Conservation (phyloP, 2,113 vertebrate genomes). For the Pungitius pungitius region DNA sequence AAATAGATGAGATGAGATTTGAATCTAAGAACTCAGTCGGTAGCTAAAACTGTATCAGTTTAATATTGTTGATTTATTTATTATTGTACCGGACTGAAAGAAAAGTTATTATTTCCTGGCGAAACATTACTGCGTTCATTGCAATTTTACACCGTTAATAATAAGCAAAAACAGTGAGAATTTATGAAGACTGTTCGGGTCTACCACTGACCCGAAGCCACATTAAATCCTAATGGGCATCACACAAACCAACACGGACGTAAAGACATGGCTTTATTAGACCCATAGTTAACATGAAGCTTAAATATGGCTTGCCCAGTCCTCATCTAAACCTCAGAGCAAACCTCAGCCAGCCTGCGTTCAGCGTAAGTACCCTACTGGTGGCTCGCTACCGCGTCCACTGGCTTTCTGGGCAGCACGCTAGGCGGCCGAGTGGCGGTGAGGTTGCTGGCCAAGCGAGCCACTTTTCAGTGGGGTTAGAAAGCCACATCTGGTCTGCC, state of each 20-base stretch:
- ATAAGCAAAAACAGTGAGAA: constrained; percentile 34
- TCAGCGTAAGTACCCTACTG: constrained; percentile 41
- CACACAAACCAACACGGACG: constrained; percentile 48
- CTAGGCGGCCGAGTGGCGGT: constrained; percentile 50
- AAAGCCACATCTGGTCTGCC: constrained; percentile 68
- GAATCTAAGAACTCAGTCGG: not conserved
- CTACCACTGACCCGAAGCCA: constrained; percentile 37
- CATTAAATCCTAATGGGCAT: constrained; percentile 50
- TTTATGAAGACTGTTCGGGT: constrained; percentile 13
- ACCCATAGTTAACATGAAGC: constrained; percentile 42
- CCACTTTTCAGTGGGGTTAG: constrained; percentile 62
- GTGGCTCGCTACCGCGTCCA: constrained; percentile 47
- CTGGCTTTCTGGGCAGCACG: constrained; percentile 46
- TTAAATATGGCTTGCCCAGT: constrained; percentile 23
- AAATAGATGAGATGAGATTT: not conserved
- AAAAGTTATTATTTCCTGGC: constrained; percentile 6
- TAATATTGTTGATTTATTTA: not conserved
- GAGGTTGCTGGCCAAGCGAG: constrained; percentile 64
- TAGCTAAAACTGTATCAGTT: not conserved
- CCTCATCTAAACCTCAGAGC: constrained; percentile 33
- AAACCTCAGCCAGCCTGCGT: constrained; percentile 54
- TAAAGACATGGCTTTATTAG: constrained; percentile 55
- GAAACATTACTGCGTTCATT: constrained; percentile 14
- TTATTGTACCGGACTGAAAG: constrained; percentile 7
- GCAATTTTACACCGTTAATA: constrained; percentile 18